Evolutionary conservation across 2,113 vertebrate species (phyloP).

Genomic region (Tyrannus savana): DNA sequence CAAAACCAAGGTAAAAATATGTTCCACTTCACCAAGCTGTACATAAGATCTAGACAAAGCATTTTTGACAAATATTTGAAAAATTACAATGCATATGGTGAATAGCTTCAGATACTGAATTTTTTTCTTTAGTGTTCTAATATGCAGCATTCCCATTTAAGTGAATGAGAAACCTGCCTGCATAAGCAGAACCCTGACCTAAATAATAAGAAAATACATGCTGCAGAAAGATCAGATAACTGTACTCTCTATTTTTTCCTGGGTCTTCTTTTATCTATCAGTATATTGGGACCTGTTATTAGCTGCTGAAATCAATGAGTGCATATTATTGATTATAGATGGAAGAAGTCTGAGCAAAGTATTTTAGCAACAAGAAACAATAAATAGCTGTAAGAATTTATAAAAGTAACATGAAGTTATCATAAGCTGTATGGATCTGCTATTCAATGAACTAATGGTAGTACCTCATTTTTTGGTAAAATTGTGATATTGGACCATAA

Average conservation of each 20-base stretch:
- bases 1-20: neutral
- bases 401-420: neutral
- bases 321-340: neutral
- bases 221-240: slow-evolving; percentile 29
- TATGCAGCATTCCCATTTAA: neutral
- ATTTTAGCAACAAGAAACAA: slow-evolving; percentile 36
- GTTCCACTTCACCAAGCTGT: neutral
- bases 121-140: neutral
- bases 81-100: neutral
- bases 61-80: neutral
- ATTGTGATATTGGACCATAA: neutral
- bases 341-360: neutral
- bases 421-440: neutral
- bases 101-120: neutral
- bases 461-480: neutral
- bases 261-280: slow-evolving; percentile 48
- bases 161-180: slow-evolving; percentile 2
- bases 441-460: neutral
- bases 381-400: neutral
- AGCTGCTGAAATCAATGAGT: slow-evolving; percentile 14
- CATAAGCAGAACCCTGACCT: neutral
- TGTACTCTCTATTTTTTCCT: slow-evolving; percentile 19
- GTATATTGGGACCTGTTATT: neutral
- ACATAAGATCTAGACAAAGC: neutral
- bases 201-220: slow-evolving; percentile 11